Conservation (phyloP, 2,113 vertebrate species). For the Lagopus muta region DNA sequence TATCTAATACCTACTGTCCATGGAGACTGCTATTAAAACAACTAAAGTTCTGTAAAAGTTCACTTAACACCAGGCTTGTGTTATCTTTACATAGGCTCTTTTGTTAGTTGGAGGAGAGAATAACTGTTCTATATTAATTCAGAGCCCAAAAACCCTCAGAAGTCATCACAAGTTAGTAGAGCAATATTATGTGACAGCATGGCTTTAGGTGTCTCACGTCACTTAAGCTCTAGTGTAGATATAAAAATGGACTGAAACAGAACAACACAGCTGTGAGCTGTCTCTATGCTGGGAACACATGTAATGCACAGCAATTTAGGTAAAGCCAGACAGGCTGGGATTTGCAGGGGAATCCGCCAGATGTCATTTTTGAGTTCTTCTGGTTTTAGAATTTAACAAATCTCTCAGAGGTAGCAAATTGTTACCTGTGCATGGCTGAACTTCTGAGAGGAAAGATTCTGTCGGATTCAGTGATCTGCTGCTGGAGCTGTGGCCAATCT, state of each 20-base stretch:
- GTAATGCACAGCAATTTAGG: neutral
- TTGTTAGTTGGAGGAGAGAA: neutral
- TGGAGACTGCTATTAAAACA: neutral
- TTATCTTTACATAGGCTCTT: neutral
- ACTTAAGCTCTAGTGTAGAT: neutral
- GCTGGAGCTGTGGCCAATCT: rapidly evolving
- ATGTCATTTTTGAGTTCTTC: neutral
- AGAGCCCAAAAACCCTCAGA: neutral
- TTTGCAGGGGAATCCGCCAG: neutral
- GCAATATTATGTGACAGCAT: neutral
- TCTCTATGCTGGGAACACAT: rapidly evolving
- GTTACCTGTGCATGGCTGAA: neutral
- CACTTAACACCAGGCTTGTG: rapidly evolving
- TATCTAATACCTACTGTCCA: neutral
- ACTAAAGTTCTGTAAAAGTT: neutral
- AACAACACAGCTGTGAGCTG: neutral
- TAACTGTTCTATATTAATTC: neutral
- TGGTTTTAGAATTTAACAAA: neutral
- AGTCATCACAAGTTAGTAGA: neutral
- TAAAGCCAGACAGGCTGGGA: neutral
- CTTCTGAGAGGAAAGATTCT: neutral
- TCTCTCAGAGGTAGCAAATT: neutral
- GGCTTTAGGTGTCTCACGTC: neutral
- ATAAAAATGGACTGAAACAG: neutral
- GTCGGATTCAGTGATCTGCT: neutral